Evolutionary conservation across 2,888 invertebrate species (phyloP), one percentile per base, ranked within the genome.

Genomic region (Andrena dorsata): DNA sequence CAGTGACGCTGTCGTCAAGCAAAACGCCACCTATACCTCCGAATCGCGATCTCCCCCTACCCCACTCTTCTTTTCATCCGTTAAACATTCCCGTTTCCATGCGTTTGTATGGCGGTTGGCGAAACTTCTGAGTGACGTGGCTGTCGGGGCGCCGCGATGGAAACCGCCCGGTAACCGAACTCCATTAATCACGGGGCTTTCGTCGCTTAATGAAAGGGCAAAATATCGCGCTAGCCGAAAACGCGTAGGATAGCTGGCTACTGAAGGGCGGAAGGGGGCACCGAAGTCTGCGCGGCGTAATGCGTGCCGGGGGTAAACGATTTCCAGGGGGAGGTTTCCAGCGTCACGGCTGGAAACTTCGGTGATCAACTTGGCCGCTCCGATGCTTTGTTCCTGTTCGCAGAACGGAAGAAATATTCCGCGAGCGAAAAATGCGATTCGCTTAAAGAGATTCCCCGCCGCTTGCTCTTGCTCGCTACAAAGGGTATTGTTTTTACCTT

Each of bases 171-270:
- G 84, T 81, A 85, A 89, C 88, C 82, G 83, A 89, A 89, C 88
- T 89, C 88, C 88, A 88, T 88, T 88, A 88, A 88, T 88, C 88
- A 88, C 83, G 69, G 72, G 83, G 81, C 86, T 83, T 86, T 86
- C 85, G 88, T 79, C 80, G 85, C 83, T 86, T 88, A 89, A 88
- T 88, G 89, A 88, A 88, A 88, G 88, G 85, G 88, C 86, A 83
- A 88, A 88, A 88, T 89, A 88, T 89, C 86, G 85, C 72, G 60
- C 69, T 1, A 71, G 70, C 76, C 60, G 86, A 82, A 84, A 89
- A 82, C 78, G 85, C 76, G 75, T 60, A 51, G 68, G 60, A 35
- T 32, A n/a, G 60, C 30, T 41, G 16, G 41, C 30, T 16, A 16
- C n/a, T 71, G 77, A 78, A 72, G 56, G 71, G 70, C 32, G 60